A percentile compares a stretch with the other conserved stretches of the same genome.
Conservation (phyloP, 2,113 vertebrate genomes). For the Aviceda subcristata region DNA sequence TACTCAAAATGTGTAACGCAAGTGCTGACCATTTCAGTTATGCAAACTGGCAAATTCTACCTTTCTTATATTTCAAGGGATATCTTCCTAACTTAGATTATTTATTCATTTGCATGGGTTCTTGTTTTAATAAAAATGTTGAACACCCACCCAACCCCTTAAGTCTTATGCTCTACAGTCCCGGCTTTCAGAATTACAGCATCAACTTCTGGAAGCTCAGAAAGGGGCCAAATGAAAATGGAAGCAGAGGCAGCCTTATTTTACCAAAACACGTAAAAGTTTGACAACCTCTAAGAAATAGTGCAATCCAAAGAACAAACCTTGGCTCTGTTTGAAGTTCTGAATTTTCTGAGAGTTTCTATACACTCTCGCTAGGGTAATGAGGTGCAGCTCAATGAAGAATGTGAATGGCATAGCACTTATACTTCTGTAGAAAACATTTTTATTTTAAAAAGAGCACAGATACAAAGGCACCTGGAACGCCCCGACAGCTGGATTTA, state of each 20-base stretch:
- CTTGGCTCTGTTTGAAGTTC: background rate
- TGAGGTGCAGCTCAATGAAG: background rate
- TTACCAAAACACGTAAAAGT: background rate
- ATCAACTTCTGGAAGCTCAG: background rate
- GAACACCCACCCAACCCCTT: background rate
- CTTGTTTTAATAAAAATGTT: background rate
- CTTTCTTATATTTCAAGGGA: background rate
- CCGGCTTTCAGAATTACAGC: background rate
- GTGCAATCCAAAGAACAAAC: background rate
- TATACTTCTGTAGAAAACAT: background rate
- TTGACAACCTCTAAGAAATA: background rate
- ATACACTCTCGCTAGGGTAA: background rate
- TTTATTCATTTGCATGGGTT: background rate
- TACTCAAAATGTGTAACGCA: background rate
- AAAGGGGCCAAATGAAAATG: background rate
- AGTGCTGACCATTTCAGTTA: background rate
- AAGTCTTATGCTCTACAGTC: background rate
- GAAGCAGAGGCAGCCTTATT: background rate
- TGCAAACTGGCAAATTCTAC: background rate
- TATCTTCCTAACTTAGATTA: background rate
- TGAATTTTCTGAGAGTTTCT: background rate
- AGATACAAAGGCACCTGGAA: background rate
- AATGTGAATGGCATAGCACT: background rate
- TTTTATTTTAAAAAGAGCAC: background rate
- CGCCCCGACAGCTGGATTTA: background rate